phyloP scores from a whole-genome alignment of 2,797 vertebrate species.

The Sebastes nivosus region DNA sequence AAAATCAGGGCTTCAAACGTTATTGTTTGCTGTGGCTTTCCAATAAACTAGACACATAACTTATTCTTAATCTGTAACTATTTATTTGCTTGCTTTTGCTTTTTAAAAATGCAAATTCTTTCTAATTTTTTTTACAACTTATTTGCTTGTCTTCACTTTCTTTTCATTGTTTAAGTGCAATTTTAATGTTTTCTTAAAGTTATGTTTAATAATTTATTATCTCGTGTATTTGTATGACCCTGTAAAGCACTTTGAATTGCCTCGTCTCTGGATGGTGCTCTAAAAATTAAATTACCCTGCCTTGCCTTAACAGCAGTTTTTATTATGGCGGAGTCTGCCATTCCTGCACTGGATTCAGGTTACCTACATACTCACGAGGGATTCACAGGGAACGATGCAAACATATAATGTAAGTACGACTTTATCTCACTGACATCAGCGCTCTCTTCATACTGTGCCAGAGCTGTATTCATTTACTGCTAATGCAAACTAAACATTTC shows the following conservation, averaged over 20 bases:
- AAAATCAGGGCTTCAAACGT: not conserved
- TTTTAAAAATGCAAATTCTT: not conserved
- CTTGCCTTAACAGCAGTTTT: not conserved
- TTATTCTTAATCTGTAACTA: not conserved
- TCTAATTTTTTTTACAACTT: not conserved
- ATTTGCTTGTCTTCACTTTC: not conserved
- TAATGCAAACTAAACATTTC: not conserved
- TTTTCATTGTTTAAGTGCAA: not conserved
- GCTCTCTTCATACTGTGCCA: not conserved
- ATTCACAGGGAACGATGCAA: not conserved
- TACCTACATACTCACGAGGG: too few relatives aligned
- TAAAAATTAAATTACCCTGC: not conserved
- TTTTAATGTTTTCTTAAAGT: not conserved
- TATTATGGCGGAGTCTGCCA: not conserved
- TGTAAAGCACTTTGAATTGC: not conserved
- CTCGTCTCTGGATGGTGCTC: not conserved
- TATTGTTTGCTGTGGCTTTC: not conserved
- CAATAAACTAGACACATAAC: not conserved
- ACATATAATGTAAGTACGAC: not conserved
- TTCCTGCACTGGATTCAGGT: too few relatives aligned
- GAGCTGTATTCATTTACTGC: not conserved
- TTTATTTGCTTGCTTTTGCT: not conserved
- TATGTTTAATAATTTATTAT: not conserved
- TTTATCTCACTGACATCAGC: not conserved
- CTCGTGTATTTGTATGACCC: not conserved